Percentiles rank a stretch among this genome's conserved stretches.
phyloP scores from a whole-genome alignment of 1,140 invertebrate genomes.

The Araneus ventricosus region DNA sequence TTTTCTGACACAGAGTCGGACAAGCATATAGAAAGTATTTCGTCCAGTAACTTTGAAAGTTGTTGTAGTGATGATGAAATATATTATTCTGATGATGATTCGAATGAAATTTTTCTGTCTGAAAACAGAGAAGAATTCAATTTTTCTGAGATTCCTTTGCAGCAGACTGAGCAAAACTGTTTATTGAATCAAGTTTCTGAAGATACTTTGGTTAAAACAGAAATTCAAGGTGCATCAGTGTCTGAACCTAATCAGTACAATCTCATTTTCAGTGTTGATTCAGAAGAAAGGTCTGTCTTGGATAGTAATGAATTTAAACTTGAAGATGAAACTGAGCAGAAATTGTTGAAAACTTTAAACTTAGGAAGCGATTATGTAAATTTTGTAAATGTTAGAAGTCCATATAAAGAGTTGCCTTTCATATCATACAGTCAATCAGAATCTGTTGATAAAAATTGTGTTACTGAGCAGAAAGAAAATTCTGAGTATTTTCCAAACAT shows the following conservation, averaged over 20 bases:
- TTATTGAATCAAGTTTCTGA: not conserved
- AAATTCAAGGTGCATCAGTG: not conserved
- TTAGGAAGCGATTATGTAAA: not conserved
- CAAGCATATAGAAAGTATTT: not conserved
- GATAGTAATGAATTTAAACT: not conserved
- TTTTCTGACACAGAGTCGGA: not conserved
- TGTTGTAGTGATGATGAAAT: not conserved
- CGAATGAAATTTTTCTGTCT: not conserved
- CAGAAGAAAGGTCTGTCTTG: not conserved
- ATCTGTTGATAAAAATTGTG: not conserved
- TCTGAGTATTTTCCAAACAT: not conserved
- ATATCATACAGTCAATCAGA: not conserved
- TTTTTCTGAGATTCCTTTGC: constrained; percentile 87
- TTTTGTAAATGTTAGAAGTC: not conserved
- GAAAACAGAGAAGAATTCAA: constrained; percentile 85
- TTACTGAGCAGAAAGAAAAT: not conserved
- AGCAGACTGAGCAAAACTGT: constrained; percentile 83
- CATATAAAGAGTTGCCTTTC: not conserved
- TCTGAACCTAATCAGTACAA: not conserved
- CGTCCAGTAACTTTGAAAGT: not conserved
- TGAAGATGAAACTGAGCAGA: not conserved
- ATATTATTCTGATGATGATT: constrained; percentile 52
- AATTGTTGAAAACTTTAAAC: not conserved
- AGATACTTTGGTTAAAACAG: not conserved
- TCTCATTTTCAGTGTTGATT: not conserved